These are phyloP conservation scores for Lepidochitona cinerea DNA, from an alignment of 2,888 invertebrate species.

Conservation along the genomic window DNA sequence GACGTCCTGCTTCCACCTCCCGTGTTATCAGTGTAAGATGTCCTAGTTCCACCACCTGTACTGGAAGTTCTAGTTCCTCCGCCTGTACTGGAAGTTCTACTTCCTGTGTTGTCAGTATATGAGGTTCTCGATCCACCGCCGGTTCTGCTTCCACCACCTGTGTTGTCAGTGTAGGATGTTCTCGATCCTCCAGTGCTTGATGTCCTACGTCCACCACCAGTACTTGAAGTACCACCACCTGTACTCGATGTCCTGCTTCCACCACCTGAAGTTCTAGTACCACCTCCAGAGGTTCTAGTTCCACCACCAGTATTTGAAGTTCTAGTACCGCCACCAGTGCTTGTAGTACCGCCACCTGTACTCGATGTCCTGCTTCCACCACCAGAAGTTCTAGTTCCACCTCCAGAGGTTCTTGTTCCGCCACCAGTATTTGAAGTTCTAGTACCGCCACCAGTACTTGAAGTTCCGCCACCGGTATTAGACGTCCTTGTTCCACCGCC, in stretches of 20 bases:
- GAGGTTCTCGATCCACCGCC: neutral
- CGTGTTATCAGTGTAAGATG: neutral
- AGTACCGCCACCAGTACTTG: neutral
- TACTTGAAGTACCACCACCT: neutral
- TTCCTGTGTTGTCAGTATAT: too few species aligned
- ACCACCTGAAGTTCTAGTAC: neutral
- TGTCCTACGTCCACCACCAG: neutral
- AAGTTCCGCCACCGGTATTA: neutral
- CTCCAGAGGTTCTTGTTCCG: neutral
- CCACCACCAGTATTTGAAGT: neutral
- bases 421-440: neutral
- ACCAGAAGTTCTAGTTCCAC: neutral
- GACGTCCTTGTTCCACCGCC: neutral
- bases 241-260: neutral
- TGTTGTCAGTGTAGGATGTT: neutral
- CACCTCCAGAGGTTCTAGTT: neutral
- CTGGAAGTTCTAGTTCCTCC: too few species aligned
- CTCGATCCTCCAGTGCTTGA: neutral
- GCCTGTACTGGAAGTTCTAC: too few species aligned
- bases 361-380: neutral
- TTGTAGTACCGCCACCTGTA: too few species aligned
- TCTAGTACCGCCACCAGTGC: neutral
- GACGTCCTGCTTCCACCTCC: neutral
- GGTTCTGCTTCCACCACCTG: neutral
- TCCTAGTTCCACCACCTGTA: neutral